Percentiles rank a stretch among this genome's conserved stretches.
These are phyloP conservation scores for Crocidura indochinensis DNA, from an alignment of 2,797 vertebrate species.

Conservation along the genomic window DNA sequence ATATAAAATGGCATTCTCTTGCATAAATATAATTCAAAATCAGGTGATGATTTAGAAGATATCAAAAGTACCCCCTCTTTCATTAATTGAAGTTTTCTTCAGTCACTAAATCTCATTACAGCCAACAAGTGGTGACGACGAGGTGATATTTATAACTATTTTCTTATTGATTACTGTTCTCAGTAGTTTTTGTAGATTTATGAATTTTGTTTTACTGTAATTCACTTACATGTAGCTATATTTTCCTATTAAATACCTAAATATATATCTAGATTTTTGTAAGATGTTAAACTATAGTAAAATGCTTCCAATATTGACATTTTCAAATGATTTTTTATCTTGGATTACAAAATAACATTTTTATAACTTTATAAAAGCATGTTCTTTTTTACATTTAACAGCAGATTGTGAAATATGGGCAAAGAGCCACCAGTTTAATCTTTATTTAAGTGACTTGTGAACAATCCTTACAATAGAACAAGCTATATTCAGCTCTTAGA, in stretches of 20 bases:
- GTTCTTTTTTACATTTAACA: constrained; percentile 68
- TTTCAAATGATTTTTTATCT: constrained; percentile 19
- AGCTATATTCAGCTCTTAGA: constrained; percentile 63
- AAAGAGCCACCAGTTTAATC: constrained; percentile 71
- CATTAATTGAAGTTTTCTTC: background rate
- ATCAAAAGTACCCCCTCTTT: constrained; percentile 22
- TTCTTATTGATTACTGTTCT: background rate
- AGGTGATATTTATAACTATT: background rate
- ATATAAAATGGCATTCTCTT: background rate
- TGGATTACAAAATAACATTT: constrained; percentile 17
- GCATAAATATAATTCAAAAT: constrained; percentile 33
- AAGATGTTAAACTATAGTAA: constrained; percentile 22
- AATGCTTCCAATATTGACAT: constrained; percentile 9
- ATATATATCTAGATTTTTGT: constrained; percentile 3
- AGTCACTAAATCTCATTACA: constrained; percentile 3
- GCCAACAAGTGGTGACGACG: background rate
- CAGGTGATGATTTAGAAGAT: background rate
- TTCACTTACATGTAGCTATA: constrained; percentile 75
- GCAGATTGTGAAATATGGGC: constrained; percentile 48
- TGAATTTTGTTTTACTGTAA: constrained; percentile 75
- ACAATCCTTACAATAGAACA: constrained; percentile 74
- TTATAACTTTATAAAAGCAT: constrained; percentile 48
- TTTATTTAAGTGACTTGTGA: constrained; percentile 75
- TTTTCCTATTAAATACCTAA: constrained; percentile 28
- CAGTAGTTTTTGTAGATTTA: background rate